These are phyloP conservation scores for Sander lucioperca DNA, from an alignment of 2,113 vertebrate species.

Conservation along the genomic window DNA sequence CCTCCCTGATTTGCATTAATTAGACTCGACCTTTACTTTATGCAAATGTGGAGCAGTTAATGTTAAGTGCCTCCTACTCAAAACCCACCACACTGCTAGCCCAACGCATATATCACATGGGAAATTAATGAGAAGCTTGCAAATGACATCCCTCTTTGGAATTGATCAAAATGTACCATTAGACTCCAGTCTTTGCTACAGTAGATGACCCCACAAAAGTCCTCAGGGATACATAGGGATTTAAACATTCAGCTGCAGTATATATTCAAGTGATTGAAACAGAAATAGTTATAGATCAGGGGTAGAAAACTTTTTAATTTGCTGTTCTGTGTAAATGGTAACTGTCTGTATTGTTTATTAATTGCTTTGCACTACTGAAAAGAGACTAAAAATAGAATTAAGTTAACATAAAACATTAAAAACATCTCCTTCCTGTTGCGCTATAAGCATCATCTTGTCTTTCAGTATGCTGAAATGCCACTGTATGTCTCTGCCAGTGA, in stretches of 20 bases:
- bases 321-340: background rate
- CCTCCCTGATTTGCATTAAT: slow-evolving; percentile 29
- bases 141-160: slow-evolving; percentile 16
- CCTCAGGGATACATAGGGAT: background rate
- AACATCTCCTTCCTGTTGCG: background rate
- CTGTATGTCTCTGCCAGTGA: background rate
- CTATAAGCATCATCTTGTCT: background rate
- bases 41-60: slow-evolving; percentile 43
- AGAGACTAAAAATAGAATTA: background rate
- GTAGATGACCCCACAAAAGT: background rate
- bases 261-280: background rate
- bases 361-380: background rate
- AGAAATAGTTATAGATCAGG: background rate
- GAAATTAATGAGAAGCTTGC: slow-evolving; percentile 14
- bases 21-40: slow-evolving; percentile 44
- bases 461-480: background rate
- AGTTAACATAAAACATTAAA: background rate
- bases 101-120: slow-evolving; percentile 2
- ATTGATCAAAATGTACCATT: slow-evolving; percentile 5
- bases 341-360: no score
- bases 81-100: slow-evolving; percentile 3
- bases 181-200: background rate
- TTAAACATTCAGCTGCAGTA: background rate
- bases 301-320: background rate
- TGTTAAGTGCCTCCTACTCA: slow-evolving; percentile 14